Evolutionary conservation across 2,888 invertebrate species (phyloP).

Genomic region (Pyrrhosoma nymphula): DNA sequence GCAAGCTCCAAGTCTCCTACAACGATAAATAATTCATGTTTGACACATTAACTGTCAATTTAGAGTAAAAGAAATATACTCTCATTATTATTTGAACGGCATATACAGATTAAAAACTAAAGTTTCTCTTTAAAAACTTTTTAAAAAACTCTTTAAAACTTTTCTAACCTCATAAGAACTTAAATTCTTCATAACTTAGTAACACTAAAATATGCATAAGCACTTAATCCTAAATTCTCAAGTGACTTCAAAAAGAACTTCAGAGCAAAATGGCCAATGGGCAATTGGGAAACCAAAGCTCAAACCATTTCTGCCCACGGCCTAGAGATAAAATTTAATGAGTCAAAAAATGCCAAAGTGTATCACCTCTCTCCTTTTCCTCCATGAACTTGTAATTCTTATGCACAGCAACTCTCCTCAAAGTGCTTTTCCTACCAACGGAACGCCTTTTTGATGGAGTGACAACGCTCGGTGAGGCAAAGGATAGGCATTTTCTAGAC

Average conservation of each 20-base stretch:
- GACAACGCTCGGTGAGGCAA: constrained; percentile 75
- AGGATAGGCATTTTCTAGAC: constrained; percentile 77
- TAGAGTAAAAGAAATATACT: background rate
- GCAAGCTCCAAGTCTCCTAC: constrained; percentile 77
- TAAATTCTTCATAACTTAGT: too few relatives aligned
- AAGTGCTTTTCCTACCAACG: background rate
- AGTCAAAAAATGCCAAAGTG: background rate
- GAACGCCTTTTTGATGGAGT: constrained; percentile 24
- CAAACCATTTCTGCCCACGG: too few relatives aligned
- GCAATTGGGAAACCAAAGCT: too few relatives aligned
- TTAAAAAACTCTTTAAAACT: too few relatives aligned
- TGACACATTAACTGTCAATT: background rate
- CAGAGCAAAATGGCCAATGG: too few relatives aligned
- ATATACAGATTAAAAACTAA: background rate
- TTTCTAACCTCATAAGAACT: too few relatives aligned
- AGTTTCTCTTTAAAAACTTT: too few relatives aligned
- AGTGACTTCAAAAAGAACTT: too few relatives aligned
- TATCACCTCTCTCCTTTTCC: constrained; percentile 34
- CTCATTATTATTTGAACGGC: background rate
- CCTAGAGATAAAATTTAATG: too few relatives aligned
- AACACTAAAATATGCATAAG: too few relatives aligned
- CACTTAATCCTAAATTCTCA: too few relatives aligned
- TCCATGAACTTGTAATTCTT: constrained; percentile 2
- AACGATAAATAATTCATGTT: constrained; percentile 33
- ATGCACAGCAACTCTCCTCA: constrained; percentile 12